Base-by-base conservation (phyloP, 1,140 invertebrate genomes). In the Heliconius nattereri region DNA sequence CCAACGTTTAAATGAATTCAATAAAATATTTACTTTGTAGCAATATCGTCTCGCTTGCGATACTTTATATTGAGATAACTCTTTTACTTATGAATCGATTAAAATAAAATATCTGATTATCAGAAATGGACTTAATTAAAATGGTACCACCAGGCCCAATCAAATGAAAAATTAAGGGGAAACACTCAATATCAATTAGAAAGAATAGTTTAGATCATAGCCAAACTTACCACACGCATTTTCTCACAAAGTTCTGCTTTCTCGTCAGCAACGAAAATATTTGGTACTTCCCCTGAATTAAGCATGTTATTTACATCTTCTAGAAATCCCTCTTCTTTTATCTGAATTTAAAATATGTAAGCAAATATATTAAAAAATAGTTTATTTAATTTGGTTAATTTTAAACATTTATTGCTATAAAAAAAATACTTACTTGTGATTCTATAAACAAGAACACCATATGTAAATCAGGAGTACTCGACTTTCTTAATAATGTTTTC, bases 281-380 rank as follows among this genome's bases (percentile, higher is more conserved):
- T 99, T 0, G 98, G 98, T 1, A 99, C 97, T 95, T 99, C 98
- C 35, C 98, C 98, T 11, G 98, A 97, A 92, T 99, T 99, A 20
- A 99, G 94, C 89, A 99, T 96, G 92, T 99, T 99, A 88, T 97
- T 99, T 1, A 99, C 97, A 88, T 99, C 98, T 94, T 99, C 98
- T 60, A 99, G 92, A 90, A 99, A 99, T 1, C 96, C 96, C 95
- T 99, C 98, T 90, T 99, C 97, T 95, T 99, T 99, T 45, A 99
- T 98, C 96, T 98, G 23, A 9, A 75, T 73, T 75, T 32, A n/a
- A 77, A 72, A 60, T 35, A 57, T 35, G 40, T 52, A 0, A 52
- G 6, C 72, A 54, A 72, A 78, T 23, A 20, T 40, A 75, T 29
- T 19, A 49, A 54, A 57, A 40, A 8, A 45, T 7, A 7, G n/a